Evolutionary conservation across 2,888 invertebrate species (phyloP), one percentile per base, ranked within the genome.

Genomic region (Cetonia aurata): DNA sequence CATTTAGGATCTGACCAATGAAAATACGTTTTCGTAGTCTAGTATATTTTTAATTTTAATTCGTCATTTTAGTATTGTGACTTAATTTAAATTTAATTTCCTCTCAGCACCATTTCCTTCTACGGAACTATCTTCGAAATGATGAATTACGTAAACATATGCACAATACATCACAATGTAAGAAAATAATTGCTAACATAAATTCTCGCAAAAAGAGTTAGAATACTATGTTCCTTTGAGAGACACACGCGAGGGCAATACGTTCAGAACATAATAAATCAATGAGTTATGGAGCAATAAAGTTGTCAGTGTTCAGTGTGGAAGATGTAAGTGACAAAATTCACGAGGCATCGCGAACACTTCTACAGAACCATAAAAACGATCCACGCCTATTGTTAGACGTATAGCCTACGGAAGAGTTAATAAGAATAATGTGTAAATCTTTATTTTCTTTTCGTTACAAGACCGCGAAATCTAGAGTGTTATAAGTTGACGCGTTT

Each of bases 281-380:
- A 6, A 33, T 56, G 33, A 56, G 33, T 56, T 56, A 56, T 56
- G 55, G 33, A 15, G 55, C 33, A 56, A 56, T 56, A 56, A 56
- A 33, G 33, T 33, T 56, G 55, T 56, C 55, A 56, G 37, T 37
- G 33, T 15, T 56, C 15, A 33, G n/a, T 13, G 33, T 33, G 55
- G 55, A 56, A 56, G 37, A 56, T 56, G 25, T 33, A 65, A 65
- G 65, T 65, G 65, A 65, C 48, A 65, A 65, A 65, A 50, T 65
- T 65, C 65, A 52, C 65, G 50, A 15, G 33, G 50, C 13, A 37
- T 31, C 37, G 65, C 50, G 50, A 65, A 65, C 17, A 50, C 50
- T 48, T 37, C 33, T 46, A 42, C 42, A n/a, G 42, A 19, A 19
- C 44, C 31, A 60, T 65, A 65, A 65, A 65, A 65, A 52, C 50